phyloP scores from a whole-genome alignment of 2,113 vertebrate genomes.

The Phylloscopus trochilus region DNA sequence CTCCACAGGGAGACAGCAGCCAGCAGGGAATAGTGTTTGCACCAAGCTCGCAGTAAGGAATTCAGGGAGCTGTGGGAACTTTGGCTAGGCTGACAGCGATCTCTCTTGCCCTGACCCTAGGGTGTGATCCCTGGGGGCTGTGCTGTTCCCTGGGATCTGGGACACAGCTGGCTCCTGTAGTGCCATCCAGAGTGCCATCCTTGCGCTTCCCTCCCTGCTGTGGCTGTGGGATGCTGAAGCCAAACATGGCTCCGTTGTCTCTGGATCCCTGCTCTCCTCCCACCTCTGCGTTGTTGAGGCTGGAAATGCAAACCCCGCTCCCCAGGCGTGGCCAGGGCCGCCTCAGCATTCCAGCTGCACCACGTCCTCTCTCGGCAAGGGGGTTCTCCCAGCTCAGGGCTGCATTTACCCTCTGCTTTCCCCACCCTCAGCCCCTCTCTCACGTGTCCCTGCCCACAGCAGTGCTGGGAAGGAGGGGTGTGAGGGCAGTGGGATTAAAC shows the following conservation, averaged over 20 bases:
- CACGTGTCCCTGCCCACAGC: rapidly evolving
- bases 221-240: not conserved
- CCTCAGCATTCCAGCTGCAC: not conserved
- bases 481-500: not conserved
- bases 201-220: not conserved
- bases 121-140: not conserved
- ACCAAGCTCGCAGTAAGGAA: not conserved
- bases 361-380: rapidly evolving
- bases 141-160: not conserved
- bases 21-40: not conserved
- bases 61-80: not conserved
- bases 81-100: not conserved
- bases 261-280: not conserved
- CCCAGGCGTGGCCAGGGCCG: not conserved
- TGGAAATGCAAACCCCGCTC: not conserved
- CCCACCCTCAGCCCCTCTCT: not conserved
- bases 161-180: not conserved
- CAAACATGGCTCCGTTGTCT: not conserved
- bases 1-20: not conserved
- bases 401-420: not conserved
- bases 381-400: rapidly evolving
- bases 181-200: not conserved
- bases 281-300: rapidly evolving
- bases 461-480: not conserved
- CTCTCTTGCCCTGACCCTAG: not conserved